A percentile compares a stretch with the other conserved stretches of the same genome.
Conservation (phyloP, 2,797 vertebrate species). For the Danionella dracula region DNA sequence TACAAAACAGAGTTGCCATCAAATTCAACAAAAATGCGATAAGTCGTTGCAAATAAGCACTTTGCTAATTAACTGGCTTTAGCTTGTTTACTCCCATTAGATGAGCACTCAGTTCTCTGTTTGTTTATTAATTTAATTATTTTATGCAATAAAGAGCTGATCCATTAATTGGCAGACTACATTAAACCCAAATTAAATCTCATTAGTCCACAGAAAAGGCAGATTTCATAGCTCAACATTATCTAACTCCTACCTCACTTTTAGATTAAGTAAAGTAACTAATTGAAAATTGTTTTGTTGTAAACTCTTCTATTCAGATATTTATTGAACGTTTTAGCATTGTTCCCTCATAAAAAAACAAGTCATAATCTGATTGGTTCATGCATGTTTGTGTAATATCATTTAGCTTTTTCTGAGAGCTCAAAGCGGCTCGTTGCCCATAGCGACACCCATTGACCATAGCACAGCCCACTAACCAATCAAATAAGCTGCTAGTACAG, state of each 20-base stretch:
- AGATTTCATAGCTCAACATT: constrained; percentile 3
- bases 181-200: neutral
- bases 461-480: too few relatives aligned
- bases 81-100: constrained; percentile 26
- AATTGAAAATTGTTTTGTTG: neutral
- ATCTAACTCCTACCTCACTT: neutral
- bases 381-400: too few relatives aligned
- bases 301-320: neutral
- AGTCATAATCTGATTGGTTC: too few relatives aligned
- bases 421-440: too few relatives aligned
- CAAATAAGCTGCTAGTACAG: too few relatives aligned
- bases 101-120: constrained; percentile 33
- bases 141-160: constrained; percentile 26
- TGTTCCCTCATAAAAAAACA: too few relatives aligned
- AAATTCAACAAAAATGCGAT: constrained; percentile 31
- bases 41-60: constrained; percentile 22
- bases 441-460: too few relatives aligned
- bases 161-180: constrained; percentile 20
- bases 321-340: too few relatives aligned
- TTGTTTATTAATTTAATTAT: constrained; percentile 39
- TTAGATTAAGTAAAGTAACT: neutral
- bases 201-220: neutral
- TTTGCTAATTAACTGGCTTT: constrained; percentile 44
- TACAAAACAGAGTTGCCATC: neutral
- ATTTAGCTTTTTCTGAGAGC: too few relatives aligned